A percentile compares a stretch with the other conserved stretches of the same genome.
Conservation (phyloP, 37 sponge, comb jelly and placozoan species). For the Diacarnus erythraeanus region DNA sequence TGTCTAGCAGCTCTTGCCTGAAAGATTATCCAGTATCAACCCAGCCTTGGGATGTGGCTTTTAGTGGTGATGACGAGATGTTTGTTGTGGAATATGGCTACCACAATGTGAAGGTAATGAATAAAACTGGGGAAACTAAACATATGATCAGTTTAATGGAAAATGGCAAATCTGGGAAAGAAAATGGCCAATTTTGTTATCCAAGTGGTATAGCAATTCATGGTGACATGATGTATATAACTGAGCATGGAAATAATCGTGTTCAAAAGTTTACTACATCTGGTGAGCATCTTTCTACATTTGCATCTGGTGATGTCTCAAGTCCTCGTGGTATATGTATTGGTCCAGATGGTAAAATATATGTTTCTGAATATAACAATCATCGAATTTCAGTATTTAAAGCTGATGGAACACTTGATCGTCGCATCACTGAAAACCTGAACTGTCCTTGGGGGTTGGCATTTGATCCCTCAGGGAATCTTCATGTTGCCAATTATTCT, state of each 20-base stretch:
- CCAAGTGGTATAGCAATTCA: conserved; percentile 39
- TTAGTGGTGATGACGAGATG: conserved; percentile 29
- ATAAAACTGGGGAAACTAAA: conserved; percentile 9
- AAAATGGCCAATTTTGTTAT: conserved; percentile 39
- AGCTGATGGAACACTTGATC: conserved; percentile 24
- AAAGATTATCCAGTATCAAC: neutral
- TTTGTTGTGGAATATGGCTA: conserved; percentile 5
- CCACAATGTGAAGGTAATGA: conserved; percentile 23
- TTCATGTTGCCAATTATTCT: conserved; percentile 29
- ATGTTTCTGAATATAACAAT: conserved; percentile 38
- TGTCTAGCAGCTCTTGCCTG: neutral
- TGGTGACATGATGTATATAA: conserved; percentile 43
- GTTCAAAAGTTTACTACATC: conserved; percentile 32
- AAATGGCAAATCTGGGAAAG: conserved; percentile 15
- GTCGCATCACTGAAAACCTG: conserved; percentile 15
- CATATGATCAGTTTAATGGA: neutral
- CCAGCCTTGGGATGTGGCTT: conserved; percentile 25
- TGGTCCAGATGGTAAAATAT: conserved; percentile 13
- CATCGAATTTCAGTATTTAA: conserved; percentile 41
- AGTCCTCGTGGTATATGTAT: conserved; percentile 38
- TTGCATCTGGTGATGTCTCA: conserved; percentile 40
- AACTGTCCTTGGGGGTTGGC: conserved; percentile 56
- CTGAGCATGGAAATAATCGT: conserved; percentile 28
- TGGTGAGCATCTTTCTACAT: conserved; percentile 28
- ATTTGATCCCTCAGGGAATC: conserved; percentile 35